Base-by-base conservation (phyloP, 2,113 vertebrate genomes). In the Sclerurus mexicanus region DNA sequence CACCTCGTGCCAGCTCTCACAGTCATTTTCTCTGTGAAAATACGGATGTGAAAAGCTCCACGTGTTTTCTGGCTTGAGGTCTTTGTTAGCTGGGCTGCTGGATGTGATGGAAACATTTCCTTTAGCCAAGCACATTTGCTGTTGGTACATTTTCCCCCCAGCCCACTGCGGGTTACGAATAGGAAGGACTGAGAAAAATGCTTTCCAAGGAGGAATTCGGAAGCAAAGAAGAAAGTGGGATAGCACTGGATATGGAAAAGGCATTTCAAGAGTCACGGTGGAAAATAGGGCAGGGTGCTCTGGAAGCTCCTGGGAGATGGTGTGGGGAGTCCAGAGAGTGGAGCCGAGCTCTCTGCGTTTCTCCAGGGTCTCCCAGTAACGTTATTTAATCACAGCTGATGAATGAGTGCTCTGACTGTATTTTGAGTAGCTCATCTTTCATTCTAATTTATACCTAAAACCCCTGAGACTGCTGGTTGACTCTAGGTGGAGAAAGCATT, bases 381-480 rank as follows among this genome's bases (percentile, higher is more conserved):
- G 27, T 86, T 76, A 74, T 78, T 94, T 96, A 92, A 88, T 88
- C 2, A 14, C 0, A 0, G 18, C 18, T 92, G 76, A 94, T 94
- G 83, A 94, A 96, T 85, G 86, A 93, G 56, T 84, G 63, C 44
- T 92, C 56, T 94, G 84, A 90, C 79, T 93, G 39, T 88, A 75
- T 88, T 88, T 68, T 90, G 56, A 96, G 64, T 94, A 79, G 86
- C 77, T 95, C 83, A 93, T 96, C 79, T 94, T 95, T 94, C 87
- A 95, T 95, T 94, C 66, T 92, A 95, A 96, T 93, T 95, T 86
- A 60, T 93, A 94, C 68, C 56, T 92, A 81, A 91, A 20, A 1
- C 80, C n/a, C 69, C 53, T 35, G 83, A 92, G 90, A 88, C 73
- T 86, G 64, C 83, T 84, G 81, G 64, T 92, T 90, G 69, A 94